A percentile compares a stretch with the other conserved stretches of the same genome.
These are phyloP conservation scores for Melanotaenia maccullochi DNA, from an alignment of 2,797 vertebrate genomes.

Conservation along the genomic window DNA sequence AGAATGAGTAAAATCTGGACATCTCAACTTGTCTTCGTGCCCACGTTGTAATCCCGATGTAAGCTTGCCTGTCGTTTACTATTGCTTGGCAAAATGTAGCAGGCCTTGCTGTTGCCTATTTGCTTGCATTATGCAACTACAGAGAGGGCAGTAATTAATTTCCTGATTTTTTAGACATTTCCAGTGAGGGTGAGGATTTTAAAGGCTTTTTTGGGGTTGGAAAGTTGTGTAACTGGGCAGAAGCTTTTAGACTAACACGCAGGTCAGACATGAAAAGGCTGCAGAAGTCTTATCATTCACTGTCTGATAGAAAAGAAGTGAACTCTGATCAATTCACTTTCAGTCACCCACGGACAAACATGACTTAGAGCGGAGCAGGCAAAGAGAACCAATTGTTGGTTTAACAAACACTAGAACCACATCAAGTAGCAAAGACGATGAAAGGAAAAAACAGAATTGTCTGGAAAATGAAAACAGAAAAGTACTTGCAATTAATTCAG, in stretches of 20 bases:
- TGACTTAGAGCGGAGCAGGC: neutral
- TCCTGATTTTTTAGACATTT: constrained; percentile 30
- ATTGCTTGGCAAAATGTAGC: constrained; percentile 58
- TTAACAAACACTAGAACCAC: neutral
- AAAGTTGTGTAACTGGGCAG: constrained; percentile 45
- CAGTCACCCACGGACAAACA: constrained; percentile 29
- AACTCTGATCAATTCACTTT: constrained; percentile 58
- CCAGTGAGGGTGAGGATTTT: constrained; percentile 1
- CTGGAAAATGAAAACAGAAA: neutral
- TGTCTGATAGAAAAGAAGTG: constrained; percentile 58
- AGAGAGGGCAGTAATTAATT: constrained; percentile 47
- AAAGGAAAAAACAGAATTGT: neutral
- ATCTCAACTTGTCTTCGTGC: constrained; percentile 64
- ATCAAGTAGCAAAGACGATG: neutral
- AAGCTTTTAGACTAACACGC: constrained; percentile 27
- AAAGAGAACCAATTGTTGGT: neutral
- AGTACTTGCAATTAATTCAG: neutral
- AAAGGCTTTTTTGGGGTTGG: constrained; percentile 6
- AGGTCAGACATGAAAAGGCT: constrained; percentile 34
- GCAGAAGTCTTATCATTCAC: constrained; percentile 49
- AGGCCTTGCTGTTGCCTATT: constrained; percentile 38
- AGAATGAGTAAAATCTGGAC: constrained; percentile 66
- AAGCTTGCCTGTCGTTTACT: constrained; percentile 65
- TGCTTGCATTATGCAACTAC: constrained; percentile 65
- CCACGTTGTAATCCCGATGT: constrained; percentile 75